phyloP scores from a whole-genome alignment of 2,113 vertebrate genomes.

The Bubo scandiacus region DNA sequence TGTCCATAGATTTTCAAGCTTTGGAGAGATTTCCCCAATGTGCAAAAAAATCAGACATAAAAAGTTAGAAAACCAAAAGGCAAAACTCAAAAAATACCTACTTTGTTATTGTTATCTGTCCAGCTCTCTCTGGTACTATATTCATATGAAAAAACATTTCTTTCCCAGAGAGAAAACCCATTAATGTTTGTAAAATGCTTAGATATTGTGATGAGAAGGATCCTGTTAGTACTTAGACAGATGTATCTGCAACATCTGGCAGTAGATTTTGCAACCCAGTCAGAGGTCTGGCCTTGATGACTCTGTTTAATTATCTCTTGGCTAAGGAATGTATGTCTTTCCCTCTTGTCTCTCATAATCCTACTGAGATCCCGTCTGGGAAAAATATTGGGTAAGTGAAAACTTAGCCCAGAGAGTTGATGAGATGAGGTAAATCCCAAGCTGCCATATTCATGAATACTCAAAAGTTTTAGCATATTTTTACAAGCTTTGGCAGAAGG shows the following conservation, averaged over 20 bases:
- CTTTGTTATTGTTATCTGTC: not conserved
- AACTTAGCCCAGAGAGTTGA: conserved; percentile 52
- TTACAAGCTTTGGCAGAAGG: conserved; percentile 62
- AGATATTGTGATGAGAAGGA: conserved; percentile 23
- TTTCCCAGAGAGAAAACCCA: not conserved
- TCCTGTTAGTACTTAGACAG: conserved; percentile 50
- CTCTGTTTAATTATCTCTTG: conserved; percentile 64
- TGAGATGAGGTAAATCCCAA: conserved; percentile 62
- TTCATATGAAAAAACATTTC: not conserved
- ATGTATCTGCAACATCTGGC: conserved; percentile 67
- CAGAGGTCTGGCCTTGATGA: conserved; percentile 66
- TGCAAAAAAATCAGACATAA: not conserved
- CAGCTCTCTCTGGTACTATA: not conserved
- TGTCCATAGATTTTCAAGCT: not conserved
- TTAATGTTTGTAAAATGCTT: conserved; percentile 36
- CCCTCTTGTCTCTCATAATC: conserved; percentile 40
- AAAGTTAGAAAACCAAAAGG: not conserved
- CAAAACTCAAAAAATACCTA: not conserved
- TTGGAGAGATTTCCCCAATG: not conserved
- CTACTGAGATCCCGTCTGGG: not conserved
- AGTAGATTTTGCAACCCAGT: conserved; percentile 53
- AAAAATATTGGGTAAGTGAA: conserved; percentile 27
- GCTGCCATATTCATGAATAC: conserved; percentile 41
- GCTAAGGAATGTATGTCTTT: conserved; percentile 37
- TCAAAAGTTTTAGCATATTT: conserved; percentile 57